A percentile compares a stretch with the other conserved stretches of the same genome.
These are phyloP conservation scores for Sphecodes monilicornis DNA, from an alignment of 2,888 invertebrate genomes.

Conservation along the genomic window DNA sequence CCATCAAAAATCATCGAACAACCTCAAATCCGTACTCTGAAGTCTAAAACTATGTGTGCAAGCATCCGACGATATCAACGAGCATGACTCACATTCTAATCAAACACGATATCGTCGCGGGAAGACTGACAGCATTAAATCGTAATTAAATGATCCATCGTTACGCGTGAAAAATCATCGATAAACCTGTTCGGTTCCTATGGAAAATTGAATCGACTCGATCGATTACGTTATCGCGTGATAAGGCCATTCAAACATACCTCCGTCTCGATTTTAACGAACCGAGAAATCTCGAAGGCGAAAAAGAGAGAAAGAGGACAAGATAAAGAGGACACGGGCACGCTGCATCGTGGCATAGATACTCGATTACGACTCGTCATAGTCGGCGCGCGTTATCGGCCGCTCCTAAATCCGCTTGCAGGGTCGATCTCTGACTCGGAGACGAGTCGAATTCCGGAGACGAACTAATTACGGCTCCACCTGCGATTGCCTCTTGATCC, in stretches of 20 bases:
- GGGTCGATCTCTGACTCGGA: background rate
- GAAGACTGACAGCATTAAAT: background rate
- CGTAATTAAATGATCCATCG: background rate
- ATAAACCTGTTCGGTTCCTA: background rate
- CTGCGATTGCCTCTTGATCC: background rate
- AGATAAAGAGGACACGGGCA: background rate
- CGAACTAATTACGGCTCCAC: background rate
- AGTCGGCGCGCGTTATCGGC: background rate
- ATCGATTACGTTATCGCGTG: conserved; percentile 2
- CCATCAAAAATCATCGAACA: too few relatives aligned
- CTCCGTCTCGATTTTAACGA: background rate
- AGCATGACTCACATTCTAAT: background rate
- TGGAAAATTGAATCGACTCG: background rate
- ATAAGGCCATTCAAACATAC: background rate
- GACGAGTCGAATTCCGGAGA: background rate
- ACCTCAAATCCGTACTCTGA: too few relatives aligned
- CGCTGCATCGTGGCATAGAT: background rate
- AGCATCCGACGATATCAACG: background rate
- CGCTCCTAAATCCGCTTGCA: conserved; percentile 8
- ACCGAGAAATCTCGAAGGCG: background rate
- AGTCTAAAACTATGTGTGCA: background rate
- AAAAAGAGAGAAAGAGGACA: background rate
- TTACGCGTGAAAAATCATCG: background rate
- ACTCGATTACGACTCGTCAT: background rate
- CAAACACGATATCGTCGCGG: background rate